Percentiles rank a stretch among this genome's conserved stretches.
Evolutionary conservation across 1,140 invertebrate genomes (phyloP).

Genomic region (Coptotermes formosanus): DNA sequence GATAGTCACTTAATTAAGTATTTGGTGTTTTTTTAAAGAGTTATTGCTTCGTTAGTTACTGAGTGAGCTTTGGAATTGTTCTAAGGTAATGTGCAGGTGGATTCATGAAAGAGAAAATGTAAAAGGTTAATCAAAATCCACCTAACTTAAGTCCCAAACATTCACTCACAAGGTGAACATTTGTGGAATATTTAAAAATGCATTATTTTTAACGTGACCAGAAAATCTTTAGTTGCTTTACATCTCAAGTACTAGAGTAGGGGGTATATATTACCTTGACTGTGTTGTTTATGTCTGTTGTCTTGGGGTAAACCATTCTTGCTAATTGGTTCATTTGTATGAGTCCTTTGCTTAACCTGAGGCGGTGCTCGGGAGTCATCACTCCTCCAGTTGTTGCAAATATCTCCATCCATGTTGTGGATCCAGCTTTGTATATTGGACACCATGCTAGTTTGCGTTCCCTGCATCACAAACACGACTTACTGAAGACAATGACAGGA

Average conservation of each 20-base stretch:
- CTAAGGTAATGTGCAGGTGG: no score
- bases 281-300: not conserved
- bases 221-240: not conserved
- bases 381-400: constrained; percentile 53
- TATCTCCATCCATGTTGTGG: constrained; percentile 50
- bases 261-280: not conserved
- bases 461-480: constrained; percentile 39
- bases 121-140: no score
- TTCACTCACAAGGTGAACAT: no score
- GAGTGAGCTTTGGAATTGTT: no score
- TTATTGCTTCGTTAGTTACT: no score
- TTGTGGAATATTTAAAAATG: no score
- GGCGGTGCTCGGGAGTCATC: constrained; percentile 40
- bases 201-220: not conserved
- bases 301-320: constrained; percentile 41
- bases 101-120: no score
- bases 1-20: no score
- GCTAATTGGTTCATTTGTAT: constrained; percentile 46
- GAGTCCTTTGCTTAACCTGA: constrained; percentile 35
- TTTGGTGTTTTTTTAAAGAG: no score
- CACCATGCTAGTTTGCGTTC: constrained; percentile 53
- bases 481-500: no score
- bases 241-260: no score
- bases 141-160: no score
- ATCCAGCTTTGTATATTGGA: constrained; percentile 58